A percentile compares a stretch with the other conserved stretches of the same genome.
phyloP scores from a whole-genome alignment of 2,888 invertebrate species.

The Aporophyla nigra region DNA sequence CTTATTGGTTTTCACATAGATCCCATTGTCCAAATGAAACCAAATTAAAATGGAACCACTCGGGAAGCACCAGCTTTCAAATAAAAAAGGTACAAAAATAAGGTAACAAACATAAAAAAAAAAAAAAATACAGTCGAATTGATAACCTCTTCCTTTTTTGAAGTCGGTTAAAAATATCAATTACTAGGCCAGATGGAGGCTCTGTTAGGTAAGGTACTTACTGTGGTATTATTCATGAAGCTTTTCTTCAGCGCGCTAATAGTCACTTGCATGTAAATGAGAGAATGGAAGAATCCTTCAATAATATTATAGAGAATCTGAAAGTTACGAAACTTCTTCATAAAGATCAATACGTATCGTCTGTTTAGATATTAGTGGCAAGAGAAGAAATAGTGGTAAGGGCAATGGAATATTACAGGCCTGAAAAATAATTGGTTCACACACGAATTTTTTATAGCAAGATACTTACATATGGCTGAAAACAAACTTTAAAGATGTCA shows the following conservation, averaged over 20 bases:
- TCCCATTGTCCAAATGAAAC: too few species aligned
- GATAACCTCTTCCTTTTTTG: too few species aligned
- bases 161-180: too few species aligned
- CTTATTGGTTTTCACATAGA: too few species aligned
- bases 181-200: too few species aligned
- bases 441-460: not conserved
- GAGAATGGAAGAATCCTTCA: constrained; percentile 11
- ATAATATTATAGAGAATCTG: constrained; percentile 20
- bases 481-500: not conserved
- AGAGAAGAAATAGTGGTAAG: not conserved
- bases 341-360: not conserved
- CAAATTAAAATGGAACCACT: too few species aligned
- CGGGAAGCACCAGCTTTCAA: too few species aligned
- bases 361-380: not conserved
- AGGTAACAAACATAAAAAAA: too few species aligned
- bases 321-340: not conserved
- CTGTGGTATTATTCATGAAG: not conserved
- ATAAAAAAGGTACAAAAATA: too few species aligned
- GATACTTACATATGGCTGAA: not conserved
- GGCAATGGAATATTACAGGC: not conserved
- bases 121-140: too few species aligned
- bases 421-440: not conserved
- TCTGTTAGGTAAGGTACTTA: not conserved
- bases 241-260: not conserved
- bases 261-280: not conserved